Conservation (phyloP, 2,797 vertebrate genomes). For the Silurus lanzhouensis region DNA sequence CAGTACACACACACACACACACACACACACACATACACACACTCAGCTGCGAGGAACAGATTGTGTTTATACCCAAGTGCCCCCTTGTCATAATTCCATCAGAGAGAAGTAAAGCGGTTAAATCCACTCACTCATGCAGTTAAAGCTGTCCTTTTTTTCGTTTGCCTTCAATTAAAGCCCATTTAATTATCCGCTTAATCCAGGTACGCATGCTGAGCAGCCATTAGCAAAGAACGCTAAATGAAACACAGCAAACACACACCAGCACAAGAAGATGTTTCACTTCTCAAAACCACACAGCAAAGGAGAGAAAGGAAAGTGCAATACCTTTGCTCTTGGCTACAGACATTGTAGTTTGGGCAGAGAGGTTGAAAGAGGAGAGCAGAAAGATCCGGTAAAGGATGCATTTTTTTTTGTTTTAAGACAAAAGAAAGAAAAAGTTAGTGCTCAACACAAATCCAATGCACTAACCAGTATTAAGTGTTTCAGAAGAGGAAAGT, state of each 20-base stretch:
- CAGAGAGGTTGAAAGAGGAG: conserved; percentile 36
- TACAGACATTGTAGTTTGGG: conserved; percentile 67
- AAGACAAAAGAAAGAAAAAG: conserved; percentile 15
- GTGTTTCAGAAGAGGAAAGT: conserved; percentile 6
- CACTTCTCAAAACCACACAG: conserved; percentile 38
- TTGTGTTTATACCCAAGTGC: conserved; percentile 34
- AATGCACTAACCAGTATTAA: background rate
- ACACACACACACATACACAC: conserved; percentile 6
- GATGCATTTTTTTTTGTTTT: conserved; percentile 15
- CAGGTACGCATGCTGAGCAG: conserved; percentile 59
- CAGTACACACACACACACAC: conserved; percentile 10
- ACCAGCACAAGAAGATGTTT: conserved; percentile 48
- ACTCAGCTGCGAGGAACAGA: conserved; percentile 7
- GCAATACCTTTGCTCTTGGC: conserved; percentile 99
- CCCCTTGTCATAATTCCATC: conserved; percentile 32
- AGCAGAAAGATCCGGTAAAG: conserved; percentile 34
- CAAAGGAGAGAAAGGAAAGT: conserved; percentile 72
- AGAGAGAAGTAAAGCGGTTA: conserved; percentile 37
- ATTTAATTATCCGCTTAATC: conserved; percentile 70
- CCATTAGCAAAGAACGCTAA: conserved; percentile 59
- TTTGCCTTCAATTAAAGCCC: conserved; percentile 61
- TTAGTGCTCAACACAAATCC: conserved; percentile 29
- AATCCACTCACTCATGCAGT: conserved; percentile 39
- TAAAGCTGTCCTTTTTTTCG: conserved; percentile 39
- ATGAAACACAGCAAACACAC: conserved; percentile 54